Evolutionary conservation across 2,888 invertebrate genomes (phyloP), one percentile per base, ranked within the genome.

Genomic region (Hirtodrosophila duncani): DNA sequence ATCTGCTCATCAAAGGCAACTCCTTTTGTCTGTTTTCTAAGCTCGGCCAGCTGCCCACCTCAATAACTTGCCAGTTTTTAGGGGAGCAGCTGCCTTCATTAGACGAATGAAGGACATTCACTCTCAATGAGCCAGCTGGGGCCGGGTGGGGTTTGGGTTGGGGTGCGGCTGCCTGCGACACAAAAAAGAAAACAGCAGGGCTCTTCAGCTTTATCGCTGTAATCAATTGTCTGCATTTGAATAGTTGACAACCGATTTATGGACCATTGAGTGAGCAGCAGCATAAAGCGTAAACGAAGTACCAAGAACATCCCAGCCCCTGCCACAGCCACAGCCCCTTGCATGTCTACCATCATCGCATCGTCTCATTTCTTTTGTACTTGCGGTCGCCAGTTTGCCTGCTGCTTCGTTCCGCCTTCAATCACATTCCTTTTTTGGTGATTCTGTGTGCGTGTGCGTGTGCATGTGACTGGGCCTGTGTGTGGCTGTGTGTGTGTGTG

Each of bases 241-340:
- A 80, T 81, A 71, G 81, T 77, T 77, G 81, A 74, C 81, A 81
- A 80, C 66, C 81, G 80, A 80, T 80, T 80, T 80, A 80, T 79
- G 81, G 72, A 67, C 70, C 79, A 80, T 78, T 78, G 72, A 72
- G 63, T 75, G 66, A 67, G 60, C 77, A 77, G 69, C 55, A 50
- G 50, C 66, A 43, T 48, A 36, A 33, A 24, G 39, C 24, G 43
- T 20, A 11, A 24, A 9, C 13, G 14, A 9, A 26, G 42, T 20
- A 41, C 26, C 21, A 13, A 14, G 26, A 17, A 24, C 10, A 7
- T 11, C 11, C 20, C 34, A 9, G 10, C 20, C 20, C 2, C n/a
- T 4, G 8, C 16, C 17, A 8, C 30, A 7, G n/a, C 41, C 4
- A 3, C 2, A n/a, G 6, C n/a, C n/a, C n/a, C n/a, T n/a, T n/a